Evolutionary conservation across 2,113 vertebrate species (phyloP), one percentile per base, ranked within the genome.

Genomic region (Saguinus midas): DNA sequence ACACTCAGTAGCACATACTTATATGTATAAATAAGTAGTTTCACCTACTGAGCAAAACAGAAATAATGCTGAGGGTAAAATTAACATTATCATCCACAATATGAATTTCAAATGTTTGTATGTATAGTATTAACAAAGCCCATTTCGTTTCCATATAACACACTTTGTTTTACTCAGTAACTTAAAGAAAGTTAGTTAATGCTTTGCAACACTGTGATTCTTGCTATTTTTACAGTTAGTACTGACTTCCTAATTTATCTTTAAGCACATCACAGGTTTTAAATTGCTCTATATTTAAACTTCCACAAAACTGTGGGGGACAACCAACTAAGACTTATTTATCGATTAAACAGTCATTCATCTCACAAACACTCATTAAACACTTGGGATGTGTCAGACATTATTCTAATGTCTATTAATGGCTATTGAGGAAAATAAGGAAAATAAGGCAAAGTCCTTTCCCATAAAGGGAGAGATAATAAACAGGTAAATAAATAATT

Each of bases 211-310:
- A 70, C 73, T 82, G 21, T 32, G 40, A 90, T 90, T 93, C 68
- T 75, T 95, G 57, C 85, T 89, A 58, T 82, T 64, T 96, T 87
- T 83, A 55, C 27, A 78, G 52, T 72, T 80, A 66, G 17, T 23
- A 55, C 9, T 52, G 55, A 85, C 45, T 90, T 93, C 18, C 55
- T 48, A 73, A 83, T 68, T 83, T 82, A 82, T 73, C 50, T 61
- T 78, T 58, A 92, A 88, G 78, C 40, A 64, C 61, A 80, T 13
- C 87, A 23, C 1, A 95, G 52, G n/a, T 89, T 91, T 87, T 84
- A 64, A 94, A 76, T 76, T 45, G 50, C 21, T 91, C 35, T 27
- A 84, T 80, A 87, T 72, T 72, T 72, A 92, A 96, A 87, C 58
- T 87, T 92, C n/a, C 17, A 93, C 27, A 87, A 57, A 87, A 79